These are phyloP conservation scores for Ennomos quercinarius DNA, from an alignment of 2,888 invertebrate genomes.

Conservation along the genomic window DNA sequence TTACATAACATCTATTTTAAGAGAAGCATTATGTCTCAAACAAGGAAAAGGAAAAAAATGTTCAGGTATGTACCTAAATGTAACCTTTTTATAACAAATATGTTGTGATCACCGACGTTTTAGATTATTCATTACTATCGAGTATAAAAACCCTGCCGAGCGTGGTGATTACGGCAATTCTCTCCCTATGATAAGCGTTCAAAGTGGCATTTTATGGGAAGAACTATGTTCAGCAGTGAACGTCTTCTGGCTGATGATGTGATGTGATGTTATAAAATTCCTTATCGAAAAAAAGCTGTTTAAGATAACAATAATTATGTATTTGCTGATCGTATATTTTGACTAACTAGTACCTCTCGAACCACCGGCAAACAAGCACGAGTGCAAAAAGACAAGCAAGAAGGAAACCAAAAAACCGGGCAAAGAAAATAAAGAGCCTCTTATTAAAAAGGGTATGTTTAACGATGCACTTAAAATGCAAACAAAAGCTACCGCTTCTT, in stretches of 20 bases:
- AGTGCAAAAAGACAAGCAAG: slow-evolving; percentile 73
- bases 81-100: neutral
- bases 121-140: neutral
- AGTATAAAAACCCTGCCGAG: slow-evolving; percentile 6
- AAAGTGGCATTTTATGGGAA: no score
- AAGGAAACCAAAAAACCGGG: slow-evolving; percentile 74
- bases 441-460: slow-evolving; percentile 77
- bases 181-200: no score
- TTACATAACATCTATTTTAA: slow-evolving; percentile 84
- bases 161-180: no score
- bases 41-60: slow-evolving; percentile 82
- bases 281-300: neutral
- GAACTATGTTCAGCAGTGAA: no score
- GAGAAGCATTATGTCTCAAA: slow-evolving; percentile 86
- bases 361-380: slow-evolving; percentile 70
- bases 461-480: slow-evolving; percentile 50
- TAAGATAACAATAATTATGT: neutral
- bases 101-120: neutral
- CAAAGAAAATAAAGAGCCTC: slow-evolving; percentile 73
- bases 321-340: slow-evolving; percentile 34
- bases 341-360: slow-evolving; percentile 65
- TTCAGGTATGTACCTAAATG: slow-evolving; percentile 59
- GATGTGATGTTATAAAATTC: no score
- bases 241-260: no score
- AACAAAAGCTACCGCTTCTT: slow-evolving; percentile 33